These are phyloP conservation scores for Synanceia verrucosa DNA, from an alignment of 2,797 vertebrate species.

Conservation along the genomic window DNA sequence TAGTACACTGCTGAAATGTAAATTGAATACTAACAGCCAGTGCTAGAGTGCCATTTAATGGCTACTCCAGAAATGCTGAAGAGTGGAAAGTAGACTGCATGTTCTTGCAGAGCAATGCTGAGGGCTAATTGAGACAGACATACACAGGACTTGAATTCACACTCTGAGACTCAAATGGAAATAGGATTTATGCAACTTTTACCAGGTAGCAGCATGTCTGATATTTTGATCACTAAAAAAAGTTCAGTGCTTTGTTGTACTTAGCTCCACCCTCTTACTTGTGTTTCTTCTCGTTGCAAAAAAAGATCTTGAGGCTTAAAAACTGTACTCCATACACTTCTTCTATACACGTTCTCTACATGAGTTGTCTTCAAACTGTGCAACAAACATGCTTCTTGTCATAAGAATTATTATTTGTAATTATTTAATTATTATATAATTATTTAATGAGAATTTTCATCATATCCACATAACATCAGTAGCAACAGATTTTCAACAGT, in stretches of 20 bases:
- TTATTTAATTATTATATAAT: too few relatives aligned
- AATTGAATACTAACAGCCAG: conserved; percentile 25
- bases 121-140: conserved; percentile 12
- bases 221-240: background rate
- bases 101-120: background rate
- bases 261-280: background rate
- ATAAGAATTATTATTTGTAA: too few relatives aligned
- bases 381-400: background rate
- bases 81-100: conserved; percentile 8
- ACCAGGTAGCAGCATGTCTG: background rate
- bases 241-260: background rate
- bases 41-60: conserved; percentile 15
- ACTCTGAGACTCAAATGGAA: background rate
- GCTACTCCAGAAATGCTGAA: conserved; percentile 13
- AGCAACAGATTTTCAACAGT: background rate
- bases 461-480: too few relatives aligned
- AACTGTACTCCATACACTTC: background rate
- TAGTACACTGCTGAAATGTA: conserved; percentile 24
- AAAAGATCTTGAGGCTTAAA: background rate
- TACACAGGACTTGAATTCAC: background rate
- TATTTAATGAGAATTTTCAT: background rate
- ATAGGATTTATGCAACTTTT: background rate
- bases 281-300: background rate
- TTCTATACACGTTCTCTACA: background rate
- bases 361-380: background rate